phyloP scores from a whole-genome alignment of 2,888 invertebrate species.

The Emmelina monodactyla region DNA sequence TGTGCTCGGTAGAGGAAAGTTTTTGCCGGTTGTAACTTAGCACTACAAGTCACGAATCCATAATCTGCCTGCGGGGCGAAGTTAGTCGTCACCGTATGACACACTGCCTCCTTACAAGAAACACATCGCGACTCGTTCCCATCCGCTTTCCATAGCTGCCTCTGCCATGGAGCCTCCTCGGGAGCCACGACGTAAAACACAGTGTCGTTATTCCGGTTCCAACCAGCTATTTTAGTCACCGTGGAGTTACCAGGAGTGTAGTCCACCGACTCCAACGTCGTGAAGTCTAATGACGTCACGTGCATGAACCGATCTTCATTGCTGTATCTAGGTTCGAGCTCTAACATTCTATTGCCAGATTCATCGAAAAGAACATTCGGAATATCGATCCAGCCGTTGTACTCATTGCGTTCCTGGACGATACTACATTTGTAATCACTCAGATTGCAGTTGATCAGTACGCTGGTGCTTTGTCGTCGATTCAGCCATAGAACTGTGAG shows the following conservation, averaged over 20 bases:
- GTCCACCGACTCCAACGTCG: conserved; percentile 33
- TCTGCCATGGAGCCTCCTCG: conserved; percentile 69
- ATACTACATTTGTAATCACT: conserved; percentile 42
- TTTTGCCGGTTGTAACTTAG: conserved; percentile 37
- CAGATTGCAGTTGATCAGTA: conserved; percentile 67
- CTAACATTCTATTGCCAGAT: conserved; percentile 49
- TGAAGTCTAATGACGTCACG: conserved; percentile 37
- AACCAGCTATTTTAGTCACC: conserved; percentile 67
- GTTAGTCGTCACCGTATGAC: conserved; percentile 68
- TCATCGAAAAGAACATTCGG: conserved; percentile 59
- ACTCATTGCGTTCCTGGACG: conserved; percentile 53
- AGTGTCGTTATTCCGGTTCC: conserved; percentile 64
- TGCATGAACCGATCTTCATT: conserved; percentile 54
- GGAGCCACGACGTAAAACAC: conserved; percentile 76
- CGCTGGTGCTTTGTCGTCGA: conserved; percentile 79
- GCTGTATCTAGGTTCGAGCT: conserved; percentile 36
- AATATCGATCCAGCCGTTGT: conserved; percentile 75
- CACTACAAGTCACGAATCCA: conserved; percentile 40
- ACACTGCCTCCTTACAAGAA: conserved; percentile 72
- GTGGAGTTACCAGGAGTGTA: conserved; percentile 68
- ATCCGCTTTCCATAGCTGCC: conserved; percentile 69
- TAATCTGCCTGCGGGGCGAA: conserved; percentile 49
- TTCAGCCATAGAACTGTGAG: conserved; percentile 84
- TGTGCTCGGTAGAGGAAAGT: conserved; percentile 53
- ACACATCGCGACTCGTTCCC: conserved; percentile 68